Conservation (phyloP, 2,888 invertebrate genomes). For the Sinodicranocentrus sp. region DNA sequence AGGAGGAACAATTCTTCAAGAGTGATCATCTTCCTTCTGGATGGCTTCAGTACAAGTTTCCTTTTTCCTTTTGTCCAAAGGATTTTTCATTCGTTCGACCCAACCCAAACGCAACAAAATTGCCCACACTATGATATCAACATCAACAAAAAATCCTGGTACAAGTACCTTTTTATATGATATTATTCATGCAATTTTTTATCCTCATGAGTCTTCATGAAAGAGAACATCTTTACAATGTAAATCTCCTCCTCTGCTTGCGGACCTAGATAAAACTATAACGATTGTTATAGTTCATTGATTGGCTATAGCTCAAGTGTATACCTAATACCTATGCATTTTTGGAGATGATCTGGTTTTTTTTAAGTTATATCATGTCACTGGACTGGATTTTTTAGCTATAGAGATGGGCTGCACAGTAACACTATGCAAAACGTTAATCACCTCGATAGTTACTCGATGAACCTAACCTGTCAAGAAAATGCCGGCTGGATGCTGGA, state of each 20-base stretch:
- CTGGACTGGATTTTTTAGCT: conserved; percentile 17
- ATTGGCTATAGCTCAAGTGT: conserved; percentile 4
- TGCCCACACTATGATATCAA: no score
- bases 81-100: no score
- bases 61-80: no score
- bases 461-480: not conserved
- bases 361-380: no score
- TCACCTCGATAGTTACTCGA: not conserved
- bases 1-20: no score
- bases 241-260: not conserved
- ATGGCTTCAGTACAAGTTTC: no score
- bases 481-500: not conserved
- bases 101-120: no score
- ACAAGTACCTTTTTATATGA: no score
- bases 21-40: no score
- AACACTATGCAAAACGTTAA: not conserved
- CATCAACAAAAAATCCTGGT: no score
- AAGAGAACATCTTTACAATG: not conserved
- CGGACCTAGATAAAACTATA: no score
- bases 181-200: no score
- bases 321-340: not conserved
- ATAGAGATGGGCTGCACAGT: not conserved
- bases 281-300: conserved; percentile 14
- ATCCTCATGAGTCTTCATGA: not conserved
- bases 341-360: not conserved